Evolutionary conservation across 2,113 vertebrate genomes (phyloP), one percentile per base, ranked within the genome.

Genomic region (Notarius quadriscutis): DNA sequence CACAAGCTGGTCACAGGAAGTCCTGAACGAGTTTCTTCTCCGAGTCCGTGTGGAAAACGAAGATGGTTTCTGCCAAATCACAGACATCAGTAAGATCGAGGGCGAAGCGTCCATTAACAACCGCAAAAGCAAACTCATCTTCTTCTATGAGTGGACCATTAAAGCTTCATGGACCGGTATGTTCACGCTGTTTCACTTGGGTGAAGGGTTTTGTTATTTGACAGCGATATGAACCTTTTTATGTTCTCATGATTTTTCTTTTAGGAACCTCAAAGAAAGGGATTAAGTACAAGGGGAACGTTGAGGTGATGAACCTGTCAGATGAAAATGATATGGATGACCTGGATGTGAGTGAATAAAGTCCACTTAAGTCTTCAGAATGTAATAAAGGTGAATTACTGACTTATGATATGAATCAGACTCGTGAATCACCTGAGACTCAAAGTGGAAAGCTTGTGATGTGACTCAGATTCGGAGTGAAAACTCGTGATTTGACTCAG

Each of bases 71-170:
- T 97, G 97, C 22, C 94, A 97, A 81, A 95, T 97, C 91, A 96
- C 96, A 4, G 97, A 97, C 91, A 96, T 97, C 80, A 96, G 91
- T 86, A 95, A 94, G 60, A 92, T 96, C 69, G 96, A 97, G 22
- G 97, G 97, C 63, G 97, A 97, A 89, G 97, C 97, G 0, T 97
- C 96, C 48, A 97, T 97, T 88, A 97, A 97, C 91, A 97, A 97
- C 79, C 96, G 97, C 82, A 97, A 97, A 91, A 96, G 97, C 85
- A 97, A 97, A 80, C 95, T 97, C 27, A 97, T 97, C 87, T 97
- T 96, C 89, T 97, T 97, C 90, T 97, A 97, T 0, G 97, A 97
- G 87, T 97, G 97, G 97, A 93, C 89, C 65, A 91, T 97, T 89
- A 96, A 95, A 86, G 90, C 97, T 41, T 93, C 95, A 0, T 97